These are phyloP conservation scores for Phymorhynchus buccinoides DNA, from an alignment of 1,140 invertebrate species.

Conservation along the genomic window DNA sequence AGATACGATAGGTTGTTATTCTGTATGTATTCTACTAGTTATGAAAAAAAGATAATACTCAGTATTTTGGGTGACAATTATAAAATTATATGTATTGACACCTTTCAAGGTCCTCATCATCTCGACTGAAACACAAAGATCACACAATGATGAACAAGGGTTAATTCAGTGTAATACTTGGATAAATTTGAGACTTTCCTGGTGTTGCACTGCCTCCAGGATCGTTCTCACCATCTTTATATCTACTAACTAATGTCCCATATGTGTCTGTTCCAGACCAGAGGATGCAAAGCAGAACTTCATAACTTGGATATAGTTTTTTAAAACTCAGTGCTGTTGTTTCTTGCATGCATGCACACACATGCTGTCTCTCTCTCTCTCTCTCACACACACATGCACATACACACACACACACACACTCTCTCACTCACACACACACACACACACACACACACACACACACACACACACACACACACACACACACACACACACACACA, in stretches of 20 bases:
- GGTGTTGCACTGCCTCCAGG: no score
- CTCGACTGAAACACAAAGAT: background rate
- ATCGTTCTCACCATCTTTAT: no score
- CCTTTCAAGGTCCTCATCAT: background rate
- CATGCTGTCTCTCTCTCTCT: no score
- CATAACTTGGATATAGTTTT: no score
- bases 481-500: background rate
- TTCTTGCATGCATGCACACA: constrained; percentile 3
- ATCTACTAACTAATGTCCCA: no score
- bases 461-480: background rate
- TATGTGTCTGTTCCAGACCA: no score
- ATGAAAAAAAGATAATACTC: background rate
- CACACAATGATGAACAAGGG: background rate
- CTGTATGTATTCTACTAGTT: no score
- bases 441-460: background rate
- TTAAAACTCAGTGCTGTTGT: no score
- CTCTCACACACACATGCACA: background rate
- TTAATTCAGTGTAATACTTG: no score
- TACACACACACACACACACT: background rate
- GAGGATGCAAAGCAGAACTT: no score
- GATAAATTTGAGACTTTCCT: no score
- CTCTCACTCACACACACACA: background rate
- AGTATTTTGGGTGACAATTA: background rate
- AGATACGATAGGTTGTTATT: no score
- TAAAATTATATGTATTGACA: background rate